Evolutionary conservation across 1,140 invertebrate species (phyloP).

Genomic region (Drosophila cardini): DNA sequence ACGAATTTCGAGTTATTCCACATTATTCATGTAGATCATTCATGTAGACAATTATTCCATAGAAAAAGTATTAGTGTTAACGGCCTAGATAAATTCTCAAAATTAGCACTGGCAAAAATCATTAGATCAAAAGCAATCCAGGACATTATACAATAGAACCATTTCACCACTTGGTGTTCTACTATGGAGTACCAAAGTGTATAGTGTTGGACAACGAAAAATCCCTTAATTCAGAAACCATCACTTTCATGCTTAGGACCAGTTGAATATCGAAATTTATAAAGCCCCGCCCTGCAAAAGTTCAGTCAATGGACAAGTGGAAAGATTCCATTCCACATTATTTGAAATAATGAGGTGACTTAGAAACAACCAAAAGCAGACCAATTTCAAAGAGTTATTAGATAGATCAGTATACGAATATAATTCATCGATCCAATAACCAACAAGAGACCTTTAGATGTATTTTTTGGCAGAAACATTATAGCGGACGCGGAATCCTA

Average conservation of each 20-base stretch:
- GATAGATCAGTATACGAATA: too few species aligned
- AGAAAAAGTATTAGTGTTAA: slow-evolving; percentile 12
- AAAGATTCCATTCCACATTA: too few species aligned
- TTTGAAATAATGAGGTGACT: too few species aligned
- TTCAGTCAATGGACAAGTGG: slow-evolving; percentile 42
- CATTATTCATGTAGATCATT: slow-evolving; percentile 49
- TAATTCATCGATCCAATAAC: too few species aligned
- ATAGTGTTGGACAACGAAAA: slow-evolving; percentile 56
- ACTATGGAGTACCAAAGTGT: slow-evolving; percentile 41
- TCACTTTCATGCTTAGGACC: slow-evolving; percentile 32
- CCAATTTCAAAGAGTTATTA: too few species aligned
- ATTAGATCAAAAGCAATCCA: slow-evolving; percentile 35
- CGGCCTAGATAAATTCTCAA: slow-evolving; percentile 50
- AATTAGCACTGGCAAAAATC: slow-evolving; percentile 28
- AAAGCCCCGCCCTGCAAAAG: slow-evolving; percentile 31
- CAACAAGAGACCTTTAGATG: too few species aligned
- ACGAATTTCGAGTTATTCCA: slow-evolving; percentile 39
- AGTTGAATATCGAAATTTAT: slow-evolving; percentile 30
- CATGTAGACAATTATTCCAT: slow-evolving; percentile 46
- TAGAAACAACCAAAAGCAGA: too few species aligned
- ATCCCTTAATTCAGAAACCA: slow-evolving; percentile 40
- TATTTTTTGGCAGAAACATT: too few species aligned
- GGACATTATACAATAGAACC: slow-evolving; percentile 35
- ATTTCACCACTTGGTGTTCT: slow-evolving; percentile 32
- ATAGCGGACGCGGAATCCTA: too few species aligned